These are phyloP conservation scores for Echiichthys vipera DNA, from an alignment of 2,797 vertebrate species.

Conservation along the genomic window DNA sequence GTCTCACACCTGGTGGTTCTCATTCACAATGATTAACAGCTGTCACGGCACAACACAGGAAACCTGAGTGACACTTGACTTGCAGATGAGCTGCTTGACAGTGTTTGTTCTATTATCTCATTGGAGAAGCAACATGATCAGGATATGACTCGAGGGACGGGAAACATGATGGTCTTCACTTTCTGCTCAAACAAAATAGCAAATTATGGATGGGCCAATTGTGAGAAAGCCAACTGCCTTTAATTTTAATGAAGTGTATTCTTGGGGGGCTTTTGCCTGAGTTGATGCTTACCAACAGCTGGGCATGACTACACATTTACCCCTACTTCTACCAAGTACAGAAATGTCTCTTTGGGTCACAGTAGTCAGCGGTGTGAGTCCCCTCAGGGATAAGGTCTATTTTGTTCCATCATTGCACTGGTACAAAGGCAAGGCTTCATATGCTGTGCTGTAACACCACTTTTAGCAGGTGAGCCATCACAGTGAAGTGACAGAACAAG, in stretches of 20 bases:
- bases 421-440: constrained; percentile 11
- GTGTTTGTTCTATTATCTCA: constrained; percentile 58
- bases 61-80: constrained; percentile 69
- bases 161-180: constrained; percentile 33
- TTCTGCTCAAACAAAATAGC: constrained; percentile 28
- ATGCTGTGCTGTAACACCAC: background rate
- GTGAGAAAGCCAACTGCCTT: constrained; percentile 23
- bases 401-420: background rate
- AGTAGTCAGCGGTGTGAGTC: background rate
- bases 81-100: constrained; percentile 64
- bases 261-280: constrained; percentile 2
- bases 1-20: constrained; percentile 69
- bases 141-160: constrained; percentile 44
- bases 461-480: constrained; percentile 11
- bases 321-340: background rate
- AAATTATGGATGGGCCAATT: constrained; percentile 48
- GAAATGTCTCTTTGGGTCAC: constrained; percentile 6
- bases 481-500: background rate
- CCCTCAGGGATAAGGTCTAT: constrained; percentile 1
- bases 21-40: constrained; percentile 65
- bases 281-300: constrained; percentile 9
- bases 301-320: constrained; percentile 14
- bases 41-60: constrained; percentile 56
- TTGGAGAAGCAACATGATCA: constrained; percentile 45
- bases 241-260: constrained; percentile 39